A percentile compares a stretch with the other conserved stretches of the same genome.
These are phyloP conservation scores for Xanthorhoe spadicearia DNA, from an alignment of 2,888 invertebrate genomes.

Conservation along the genomic window DNA sequence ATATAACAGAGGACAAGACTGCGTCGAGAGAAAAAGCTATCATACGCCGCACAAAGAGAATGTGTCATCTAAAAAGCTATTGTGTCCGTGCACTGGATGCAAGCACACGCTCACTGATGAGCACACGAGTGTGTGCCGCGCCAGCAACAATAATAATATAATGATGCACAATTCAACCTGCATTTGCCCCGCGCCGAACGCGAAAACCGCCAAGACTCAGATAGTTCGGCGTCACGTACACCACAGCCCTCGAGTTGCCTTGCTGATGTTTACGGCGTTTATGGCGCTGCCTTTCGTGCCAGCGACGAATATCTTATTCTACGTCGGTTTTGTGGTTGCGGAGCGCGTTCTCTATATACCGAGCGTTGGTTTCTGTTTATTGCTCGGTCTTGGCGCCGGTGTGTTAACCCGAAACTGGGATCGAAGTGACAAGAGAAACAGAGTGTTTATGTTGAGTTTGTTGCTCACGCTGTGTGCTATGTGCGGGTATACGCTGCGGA, in stretches of 20 bases:
- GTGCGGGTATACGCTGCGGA: conserved; percentile 90
- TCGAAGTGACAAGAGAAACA: conserved; percentile 70
- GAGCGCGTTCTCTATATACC: conserved; percentile 98
- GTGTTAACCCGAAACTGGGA: conserved; percentile 76
- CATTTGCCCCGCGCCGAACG: conserved; percentile 67
- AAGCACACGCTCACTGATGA: conserved; percentile 87
- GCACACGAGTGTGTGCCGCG: conserved; percentile 88
- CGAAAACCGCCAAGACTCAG: conserved; percentile 65
- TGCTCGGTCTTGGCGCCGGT: conserved; percentile 90
- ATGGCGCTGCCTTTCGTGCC: conserved; percentile 97
- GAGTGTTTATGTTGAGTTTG: conserved; percentile 75
- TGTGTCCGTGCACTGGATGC: conserved; percentile 87
- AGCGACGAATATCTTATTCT: conserved; percentile 97
- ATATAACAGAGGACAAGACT: conserved; percentile 72
- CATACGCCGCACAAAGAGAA: conserved; percentile 71
- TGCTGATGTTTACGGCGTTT: conserved; percentile 89
- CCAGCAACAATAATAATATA: conserved; percentile 89
- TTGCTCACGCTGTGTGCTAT: conserved; percentile 87
- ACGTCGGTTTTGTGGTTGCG: conserved; percentile 99
- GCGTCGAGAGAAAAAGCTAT: conserved; percentile 72
- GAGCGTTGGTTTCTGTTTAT: conserved; percentile 96
- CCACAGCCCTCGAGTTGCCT: conserved; percentile 74
- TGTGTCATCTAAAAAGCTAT: conserved; percentile 69
- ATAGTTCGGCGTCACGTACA: conserved; percentile 63
- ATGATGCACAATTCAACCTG: conserved; percentile 81